Base-by-base conservation (phyloP, 2,113 vertebrate species). In the Condylura cristata region DNA sequence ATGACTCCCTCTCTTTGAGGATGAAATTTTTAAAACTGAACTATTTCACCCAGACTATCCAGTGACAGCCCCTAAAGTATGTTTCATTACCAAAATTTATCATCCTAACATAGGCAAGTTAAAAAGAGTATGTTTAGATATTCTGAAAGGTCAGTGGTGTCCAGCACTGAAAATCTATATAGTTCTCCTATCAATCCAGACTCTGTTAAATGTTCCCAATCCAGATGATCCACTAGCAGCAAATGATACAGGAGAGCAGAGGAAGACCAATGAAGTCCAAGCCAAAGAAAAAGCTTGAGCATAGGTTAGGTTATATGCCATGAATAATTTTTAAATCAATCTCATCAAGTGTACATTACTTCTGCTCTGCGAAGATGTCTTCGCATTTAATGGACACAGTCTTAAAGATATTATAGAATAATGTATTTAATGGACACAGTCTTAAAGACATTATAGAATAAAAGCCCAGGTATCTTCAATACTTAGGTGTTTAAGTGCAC, bases 51-150 rank as follows among this genome's bases (percentile, higher is more conserved):
- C 99, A 81, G 99, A 99, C 99, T 99, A 99, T 96, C 99, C 99
- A 96, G 99, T 99, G 99, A 99, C 99, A 98, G 99, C 99, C 97
- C 99, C 99, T 97, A 99, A 99, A 99, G 99, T 99, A 98, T 99
- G 99, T 98, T 99, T 99, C 98, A 99, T 99, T 99, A 99, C 99
- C 99, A 99, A 99, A 99, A 99, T 99, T 98, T 99, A 99, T 98
- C 99, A 99, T 98, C 99, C 99, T 98, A 99, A 99, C 97, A 99
- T 99, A 98, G 99, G 99, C 99, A 99, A 99, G 98, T 97, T 99
- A 99, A 99, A 99, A 98, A 99, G 99, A 99, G 99, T 99, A 99
- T 99, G 99, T 99, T 99, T 99, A 98, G 99, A 99, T 99, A 99
- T 99, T 98, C 99, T 99, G 98, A 99, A 99, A 99, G 99, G 99